Evolutionary conservation across 2,797 vertebrate species (phyloP).

Genomic region (Arvicola amphibius): DNA sequence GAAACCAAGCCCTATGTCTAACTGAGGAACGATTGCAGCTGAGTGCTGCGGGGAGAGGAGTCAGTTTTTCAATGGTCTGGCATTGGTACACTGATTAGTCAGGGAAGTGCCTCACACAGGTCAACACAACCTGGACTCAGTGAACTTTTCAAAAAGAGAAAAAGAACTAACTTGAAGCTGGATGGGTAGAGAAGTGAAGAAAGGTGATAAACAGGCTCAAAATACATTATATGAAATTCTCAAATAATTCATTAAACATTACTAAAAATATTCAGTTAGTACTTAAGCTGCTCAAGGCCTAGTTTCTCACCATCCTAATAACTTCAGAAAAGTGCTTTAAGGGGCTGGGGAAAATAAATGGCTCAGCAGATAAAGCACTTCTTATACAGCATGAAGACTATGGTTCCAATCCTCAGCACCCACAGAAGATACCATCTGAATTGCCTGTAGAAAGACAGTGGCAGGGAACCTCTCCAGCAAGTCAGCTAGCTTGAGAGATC

Average conservation of each 20-base stretch:
- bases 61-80: neutral
- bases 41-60: neutral
- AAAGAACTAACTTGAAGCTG: neutral
- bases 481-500: neutral
- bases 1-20: neutral
- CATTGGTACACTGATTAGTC: neutral
- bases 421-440: neutral
- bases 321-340: slow-evolving; percentile 46
- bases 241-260: neutral
- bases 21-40: neutral
- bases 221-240: neutral
- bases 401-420: neutral
- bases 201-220: neutral
- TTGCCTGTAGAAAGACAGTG: neutral
- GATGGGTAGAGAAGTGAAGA: neutral
- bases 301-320: neutral
- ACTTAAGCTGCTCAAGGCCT: slow-evolving; percentile 10
- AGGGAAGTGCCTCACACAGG: neutral
- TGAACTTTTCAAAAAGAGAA: neutral
- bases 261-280: slow-evolving; percentile 35
- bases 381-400: neutral
- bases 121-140: neutral
- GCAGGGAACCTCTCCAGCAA: neutral
- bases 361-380: neutral
- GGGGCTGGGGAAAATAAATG: neutral